phyloP scores from a whole-genome alignment of 2,113 vertebrate species.

The Bos taurus region ARS-UCD2.0 NC_037332.1:118704501-118705000 shows the following conservation, averaged over 20 bases:
- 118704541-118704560: rapidly evolving
- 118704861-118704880: rapidly evolving
- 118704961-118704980: no score
- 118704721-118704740: rapidly evolving
- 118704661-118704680: rapidly evolving
- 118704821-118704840: rapidly evolving
- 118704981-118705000: rapidly evolving
- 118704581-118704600: rapidly evolving
- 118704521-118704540: rapidly evolving
- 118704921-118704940: rapidly evolving
- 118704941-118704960: rapidly evolving
- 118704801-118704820: rapidly evolving
- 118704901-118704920: rapidly evolving
- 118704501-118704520: rapidly evolving
- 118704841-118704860: no score
- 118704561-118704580: rapidly evolving
- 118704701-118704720: background rate
- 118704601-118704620: rapidly evolving
- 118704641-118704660: no score
- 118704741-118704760: rapidly evolving
- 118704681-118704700: rapidly evolving
- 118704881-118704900: rapidly evolving
- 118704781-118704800: no score
- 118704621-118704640: rapidly evolving
- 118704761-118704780: rapidly evolving